Conservation (phyloP, 1,140 invertebrate species). For the Cydia pomonella region DNA sequence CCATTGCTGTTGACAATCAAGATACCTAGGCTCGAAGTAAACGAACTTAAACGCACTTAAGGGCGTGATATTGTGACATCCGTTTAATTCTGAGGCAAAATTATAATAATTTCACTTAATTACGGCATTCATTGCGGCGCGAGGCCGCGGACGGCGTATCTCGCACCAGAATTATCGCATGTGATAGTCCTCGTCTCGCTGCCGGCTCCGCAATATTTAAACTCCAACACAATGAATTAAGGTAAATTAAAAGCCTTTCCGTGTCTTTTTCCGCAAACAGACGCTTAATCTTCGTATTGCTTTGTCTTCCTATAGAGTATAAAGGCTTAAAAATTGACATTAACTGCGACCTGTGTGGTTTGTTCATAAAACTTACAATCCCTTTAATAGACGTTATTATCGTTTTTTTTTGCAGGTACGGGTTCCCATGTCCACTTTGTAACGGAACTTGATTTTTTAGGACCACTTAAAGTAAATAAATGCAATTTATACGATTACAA, state of each 20-base stretch:
- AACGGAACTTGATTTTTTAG: background rate
- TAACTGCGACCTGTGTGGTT: background rate
- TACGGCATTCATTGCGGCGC: slow-evolving; percentile 71
- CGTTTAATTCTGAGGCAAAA: slow-evolving; percentile 73
- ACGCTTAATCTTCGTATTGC: slow-evolving; percentile 23
- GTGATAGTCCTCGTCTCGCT: slow-evolving; percentile 23
- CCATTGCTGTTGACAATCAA: slow-evolving; percentile 45
- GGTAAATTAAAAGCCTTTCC: slow-evolving; percentile 64
- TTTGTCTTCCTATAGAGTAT: slow-evolving; percentile 23
- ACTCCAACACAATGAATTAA: slow-evolving; percentile 53
- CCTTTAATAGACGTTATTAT: too few relatives aligned
- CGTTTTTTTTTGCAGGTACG: too few relatives aligned
- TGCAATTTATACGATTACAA: slow-evolving; percentile 1
- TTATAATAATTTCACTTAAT: slow-evolving; percentile 80
- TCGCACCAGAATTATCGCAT: slow-evolving; percentile 36
- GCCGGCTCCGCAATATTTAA: slow-evolving; percentile 18
- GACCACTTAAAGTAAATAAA: slow-evolving; percentile 2
- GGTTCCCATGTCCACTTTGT: too few relatives aligned
- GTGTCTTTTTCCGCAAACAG: slow-evolving; percentile 49
- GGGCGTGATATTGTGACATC: slow-evolving; percentile 68
- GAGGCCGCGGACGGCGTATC: slow-evolving; percentile 48
- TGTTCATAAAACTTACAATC: background rate
- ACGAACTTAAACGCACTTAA: slow-evolving; percentile 54
- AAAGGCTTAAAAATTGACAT: slow-evolving; percentile 3
- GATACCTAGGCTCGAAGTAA: slow-evolving; percentile 44